Evolutionary conservation across 2,888 invertebrate genomes (phyloP).

Genomic region (Oscheius sp.): DNA sequence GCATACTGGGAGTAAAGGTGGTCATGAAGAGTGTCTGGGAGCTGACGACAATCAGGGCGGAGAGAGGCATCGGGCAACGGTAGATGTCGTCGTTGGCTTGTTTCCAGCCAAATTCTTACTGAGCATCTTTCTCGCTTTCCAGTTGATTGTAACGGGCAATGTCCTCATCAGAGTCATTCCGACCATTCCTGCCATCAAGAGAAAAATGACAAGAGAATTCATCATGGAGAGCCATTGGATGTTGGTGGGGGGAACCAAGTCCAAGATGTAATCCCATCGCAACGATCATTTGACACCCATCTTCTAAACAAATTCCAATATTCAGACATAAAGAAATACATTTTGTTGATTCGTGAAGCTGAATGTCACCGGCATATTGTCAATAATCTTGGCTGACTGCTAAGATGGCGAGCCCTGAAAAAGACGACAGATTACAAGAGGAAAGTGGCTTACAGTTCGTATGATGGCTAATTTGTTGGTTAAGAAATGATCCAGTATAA

Average conservation of each 20-base stretch:
- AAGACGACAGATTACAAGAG: too few species aligned
- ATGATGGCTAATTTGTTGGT: too few species aligned
- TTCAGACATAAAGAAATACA: background rate
- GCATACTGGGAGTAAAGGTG: slow-evolving; percentile 92
- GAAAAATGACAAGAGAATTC: slow-evolving; percentile 90
- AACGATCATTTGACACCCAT: slow-evolving; percentile 90
- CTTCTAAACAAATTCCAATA: slow-evolving; percentile 58
- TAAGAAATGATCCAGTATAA: too few species aligned
- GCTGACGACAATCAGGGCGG: slow-evolving; percentile 95
- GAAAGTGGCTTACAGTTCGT: too few species aligned
- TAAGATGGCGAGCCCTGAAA: too few species aligned
- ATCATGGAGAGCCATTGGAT: slow-evolving; percentile 82
- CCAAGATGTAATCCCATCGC: slow-evolving; percentile 98
- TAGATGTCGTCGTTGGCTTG: slow-evolving; percentile 82
- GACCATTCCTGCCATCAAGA: slow-evolving; percentile 96
- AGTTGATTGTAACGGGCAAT: slow-evolving; percentile 96
- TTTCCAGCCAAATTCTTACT: slow-evolving; percentile 74
- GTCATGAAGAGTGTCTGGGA: slow-evolving; percentile 96
- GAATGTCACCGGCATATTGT: too few species aligned
- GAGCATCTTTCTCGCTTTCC: slow-evolving; percentile 76
- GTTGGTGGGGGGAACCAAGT: slow-evolving; percentile 94
- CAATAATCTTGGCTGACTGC: too few species aligned
- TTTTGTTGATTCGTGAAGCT: too few species aligned
- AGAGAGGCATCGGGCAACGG: slow-evolving; percentile 90
- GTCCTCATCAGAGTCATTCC: slow-evolving; percentile 98